These are phyloP conservation scores for Strigamia crassipes DNA, from an alignment of 2,888 invertebrate genomes.

Conservation along the genomic window DNA sequence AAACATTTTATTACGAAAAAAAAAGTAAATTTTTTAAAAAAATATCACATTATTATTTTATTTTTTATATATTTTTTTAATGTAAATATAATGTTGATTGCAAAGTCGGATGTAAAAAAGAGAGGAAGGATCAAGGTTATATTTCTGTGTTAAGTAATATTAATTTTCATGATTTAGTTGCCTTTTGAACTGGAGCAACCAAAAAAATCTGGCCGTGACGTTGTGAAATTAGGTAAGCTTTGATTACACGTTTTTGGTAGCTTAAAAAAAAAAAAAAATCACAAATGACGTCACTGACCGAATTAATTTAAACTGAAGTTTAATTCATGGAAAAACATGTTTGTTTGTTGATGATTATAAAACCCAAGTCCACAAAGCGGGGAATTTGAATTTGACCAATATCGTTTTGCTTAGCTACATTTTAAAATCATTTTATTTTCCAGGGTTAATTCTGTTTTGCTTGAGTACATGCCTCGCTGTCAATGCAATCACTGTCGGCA, in stretches of 20 bases:
- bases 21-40: not conserved
- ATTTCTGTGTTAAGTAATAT: not conserved
- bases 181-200: conserved; percentile 35
- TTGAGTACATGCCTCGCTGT: not conserved
- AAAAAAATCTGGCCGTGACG: conserved; percentile 13
- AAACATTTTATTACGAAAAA: not conserved
- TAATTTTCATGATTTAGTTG: conserved; percentile 1
- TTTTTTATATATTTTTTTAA: no score
- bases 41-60: no score
- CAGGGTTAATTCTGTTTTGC: conserved; percentile 1
- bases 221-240: conserved; percentile 26
- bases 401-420: not conserved
- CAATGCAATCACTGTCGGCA: not conserved
- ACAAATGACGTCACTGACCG: not conserved
- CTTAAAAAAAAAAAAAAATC: no score
- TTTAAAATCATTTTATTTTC: not conserved
- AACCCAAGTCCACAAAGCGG: not conserved
- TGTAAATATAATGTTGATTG: not conserved
- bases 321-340: not conserved
- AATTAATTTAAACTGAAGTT: not conserved
- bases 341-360: not conserved
- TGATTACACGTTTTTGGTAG: not conserved
- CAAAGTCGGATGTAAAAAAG: not conserved
- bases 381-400: not conserved
- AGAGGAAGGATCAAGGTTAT: not conserved